Percentiles rank a stretch among this genome's conserved stretches.
Evolutionary conservation across 1,140 invertebrate genomes (phyloP).

Genomic region (Drosophila erecta): DNA sequence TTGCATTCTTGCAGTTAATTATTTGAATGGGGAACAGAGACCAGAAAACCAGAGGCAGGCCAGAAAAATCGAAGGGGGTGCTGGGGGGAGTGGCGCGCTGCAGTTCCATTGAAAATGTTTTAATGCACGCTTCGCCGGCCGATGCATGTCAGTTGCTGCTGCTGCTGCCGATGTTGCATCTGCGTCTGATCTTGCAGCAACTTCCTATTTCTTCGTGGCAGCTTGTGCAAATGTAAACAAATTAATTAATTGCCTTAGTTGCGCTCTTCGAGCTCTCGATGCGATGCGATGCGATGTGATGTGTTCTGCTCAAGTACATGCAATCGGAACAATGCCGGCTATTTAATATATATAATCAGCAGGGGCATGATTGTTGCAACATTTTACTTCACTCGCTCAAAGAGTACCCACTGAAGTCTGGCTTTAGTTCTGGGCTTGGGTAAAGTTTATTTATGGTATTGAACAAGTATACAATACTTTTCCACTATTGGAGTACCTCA

Average conservation of each 20-base stretch:
- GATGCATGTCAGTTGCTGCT: slow-evolving; percentile 69
- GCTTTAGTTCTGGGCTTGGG: no score
- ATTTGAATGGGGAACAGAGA: slow-evolving; percentile 66
- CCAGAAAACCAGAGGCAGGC: slow-evolving; percentile 36
- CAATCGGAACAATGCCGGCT: slow-evolving; percentile 13
- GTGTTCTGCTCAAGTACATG: slow-evolving; percentile 31
- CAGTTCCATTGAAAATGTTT: slow-evolving; percentile 82
- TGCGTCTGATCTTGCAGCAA: slow-evolving; percentile 80
- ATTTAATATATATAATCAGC: slow-evolving; percentile 9
- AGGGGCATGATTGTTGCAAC: background rate
- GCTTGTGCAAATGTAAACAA: slow-evolving; percentile 77
- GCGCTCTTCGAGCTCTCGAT: slow-evolving; percentile 51
- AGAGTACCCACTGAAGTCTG: no score
- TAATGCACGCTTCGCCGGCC: slow-evolving; percentile 80
- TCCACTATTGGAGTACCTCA: no score
- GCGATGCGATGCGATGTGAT: slow-evolving; percentile 5
- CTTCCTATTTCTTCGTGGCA: slow-evolving; percentile 77
- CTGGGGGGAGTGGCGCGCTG: slow-evolving; percentile 50
- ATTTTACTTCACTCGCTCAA: background rate
- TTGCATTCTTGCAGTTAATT: slow-evolving; percentile 82
- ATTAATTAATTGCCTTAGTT: slow-evolving; percentile 81
- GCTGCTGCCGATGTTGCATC: slow-evolving; percentile 60
- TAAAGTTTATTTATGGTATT: no score
- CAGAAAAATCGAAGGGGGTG: slow-evolving; percentile 10
- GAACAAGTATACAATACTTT: no score